phyloP scores from a whole-genome alignment of 2,797 vertebrate species.

The Acipenser oxyrinchus region DNA sequence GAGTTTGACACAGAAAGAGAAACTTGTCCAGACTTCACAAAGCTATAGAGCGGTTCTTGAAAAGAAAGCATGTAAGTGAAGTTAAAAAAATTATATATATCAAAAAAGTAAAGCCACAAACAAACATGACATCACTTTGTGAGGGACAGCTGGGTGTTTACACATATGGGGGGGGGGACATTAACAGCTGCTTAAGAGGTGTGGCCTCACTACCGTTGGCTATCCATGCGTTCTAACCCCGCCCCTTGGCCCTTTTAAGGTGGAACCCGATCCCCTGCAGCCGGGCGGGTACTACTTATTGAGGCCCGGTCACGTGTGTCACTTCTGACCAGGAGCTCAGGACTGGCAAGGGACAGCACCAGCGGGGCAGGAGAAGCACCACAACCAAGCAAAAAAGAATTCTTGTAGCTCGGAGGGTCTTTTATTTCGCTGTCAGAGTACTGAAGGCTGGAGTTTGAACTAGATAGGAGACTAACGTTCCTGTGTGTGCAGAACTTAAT shows the following conservation, averaged over 20 bases:
- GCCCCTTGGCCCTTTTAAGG: constrained; percentile 60
- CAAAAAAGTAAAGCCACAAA: too few species aligned
- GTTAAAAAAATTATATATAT: too few species aligned
- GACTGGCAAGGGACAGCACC: constrained; percentile 53
- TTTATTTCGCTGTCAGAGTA: background rate
- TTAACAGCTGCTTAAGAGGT: constrained; percentile 17
- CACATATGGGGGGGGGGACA: constrained; percentile 2
- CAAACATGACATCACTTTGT: too few species aligned
- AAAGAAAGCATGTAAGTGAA: too few species aligned
- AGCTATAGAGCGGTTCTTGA: too few species aligned
- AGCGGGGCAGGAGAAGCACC: constrained; percentile 55
- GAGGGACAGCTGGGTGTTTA: too few species aligned
- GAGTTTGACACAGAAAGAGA: too few species aligned
- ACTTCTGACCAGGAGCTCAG: constrained; percentile 72
- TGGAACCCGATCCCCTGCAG: constrained; percentile 52
- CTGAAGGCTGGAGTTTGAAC: background rate
- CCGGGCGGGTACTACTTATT: constrained; percentile 63
- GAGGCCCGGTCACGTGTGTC: constrained; percentile 67
- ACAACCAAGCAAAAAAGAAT: constrained; percentile 13
- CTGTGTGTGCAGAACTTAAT: too few species aligned
- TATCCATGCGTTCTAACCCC: constrained; percentile 26
- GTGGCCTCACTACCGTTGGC: constrained; percentile 22
- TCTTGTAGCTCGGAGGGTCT: too few species aligned
- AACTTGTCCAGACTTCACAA: too few species aligned
- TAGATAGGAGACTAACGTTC: constrained; percentile 21